Evolutionary conservation across 92 coral and sea anemone species (phyloP), one percentile per base, ranked within the genome.

Genomic region (Pocillopora meandrina): DNA sequence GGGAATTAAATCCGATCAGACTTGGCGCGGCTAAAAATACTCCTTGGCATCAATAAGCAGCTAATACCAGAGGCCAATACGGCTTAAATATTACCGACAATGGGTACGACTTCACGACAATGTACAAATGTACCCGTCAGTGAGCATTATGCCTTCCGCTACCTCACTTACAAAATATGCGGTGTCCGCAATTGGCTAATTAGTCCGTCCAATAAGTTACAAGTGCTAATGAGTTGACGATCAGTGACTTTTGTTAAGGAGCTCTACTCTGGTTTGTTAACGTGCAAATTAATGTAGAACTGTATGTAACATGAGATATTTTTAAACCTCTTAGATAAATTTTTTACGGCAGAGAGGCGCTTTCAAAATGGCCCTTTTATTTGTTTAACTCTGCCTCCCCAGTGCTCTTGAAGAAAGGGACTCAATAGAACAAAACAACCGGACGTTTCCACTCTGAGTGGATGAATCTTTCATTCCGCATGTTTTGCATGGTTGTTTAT

Each of bases 151-250:
- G 10, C 31, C 52, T 5, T 42, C 52, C 52, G 52, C 8, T 42
- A 42, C 52, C 52, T 42, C 52, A 7, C 5, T 0, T 7, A 42
- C 52, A 42, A 42, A 42, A 7, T 3, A 42, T 42, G 52, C 52
- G 52, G 52, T 7, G 8, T 42, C 52, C 52, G 52, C 52, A 42
- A 42, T 42, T 36, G 20, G 31, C 57, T 68, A 80, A 68, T 80
- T 67, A 16, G 74, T 14, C 56, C 19, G 65, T 58, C 33, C 21
- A 55, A 79, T 79, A 66, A 66, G 75, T 23, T 21, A 33, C 55
- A 67, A 58, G 84, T 80, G 84, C 74, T 67, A 80, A 80, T 80
- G 82, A 78, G 26, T 49, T 23, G 58, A 77, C 23, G 59, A 34
- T 18, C 59, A 3, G 52, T 42, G 52, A 11, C 58, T 63, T 26